phyloP scores from a whole-genome alignment of 1,140 invertebrate genomes.

The Lucilia cuprina region DNA sequence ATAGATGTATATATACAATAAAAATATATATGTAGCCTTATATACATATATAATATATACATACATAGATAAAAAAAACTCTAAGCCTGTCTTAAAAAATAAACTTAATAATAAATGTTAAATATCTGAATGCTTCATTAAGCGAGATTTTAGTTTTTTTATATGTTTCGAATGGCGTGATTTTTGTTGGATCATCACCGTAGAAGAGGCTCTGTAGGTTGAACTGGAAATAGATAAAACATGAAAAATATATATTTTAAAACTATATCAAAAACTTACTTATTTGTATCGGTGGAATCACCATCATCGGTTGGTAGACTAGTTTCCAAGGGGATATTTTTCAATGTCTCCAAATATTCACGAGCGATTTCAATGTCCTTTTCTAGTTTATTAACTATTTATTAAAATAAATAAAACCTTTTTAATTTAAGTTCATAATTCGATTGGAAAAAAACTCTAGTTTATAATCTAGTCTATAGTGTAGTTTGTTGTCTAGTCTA shows the following conservation, averaged over 20 bases:
- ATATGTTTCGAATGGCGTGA: background rate
- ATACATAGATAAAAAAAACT: background rate
- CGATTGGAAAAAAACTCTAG: too few species aligned
- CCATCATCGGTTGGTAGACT: background rate
- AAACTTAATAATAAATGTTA: background rate
- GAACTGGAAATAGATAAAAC: background rate
- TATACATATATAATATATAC: background rate
- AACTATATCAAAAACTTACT: background rate
- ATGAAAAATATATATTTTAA: background rate
- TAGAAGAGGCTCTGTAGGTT: conserved; percentile 11
- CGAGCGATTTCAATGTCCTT: conserved; percentile 48
- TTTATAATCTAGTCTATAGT: too few species aligned
- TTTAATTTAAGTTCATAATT: too few species aligned
- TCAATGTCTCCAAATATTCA: conserved; percentile 43
- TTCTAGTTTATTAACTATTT: conserved; percentile 45
- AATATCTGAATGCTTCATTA: background rate
- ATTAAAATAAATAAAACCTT: background rate
- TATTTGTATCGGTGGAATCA: background rate
- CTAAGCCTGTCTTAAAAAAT: background rate
- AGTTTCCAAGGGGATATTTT: background rate
- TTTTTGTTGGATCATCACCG: background rate
- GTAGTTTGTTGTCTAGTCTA: too few species aligned
- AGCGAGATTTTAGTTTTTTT: background rate
- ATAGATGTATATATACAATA: background rate
- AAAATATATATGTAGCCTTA: background rate